These are phyloP conservation scores for Sinocyclocheilus maitianheensis DNA, from an alignment of 2,113 vertebrate genomes.

Conservation along the genomic window DNA sequence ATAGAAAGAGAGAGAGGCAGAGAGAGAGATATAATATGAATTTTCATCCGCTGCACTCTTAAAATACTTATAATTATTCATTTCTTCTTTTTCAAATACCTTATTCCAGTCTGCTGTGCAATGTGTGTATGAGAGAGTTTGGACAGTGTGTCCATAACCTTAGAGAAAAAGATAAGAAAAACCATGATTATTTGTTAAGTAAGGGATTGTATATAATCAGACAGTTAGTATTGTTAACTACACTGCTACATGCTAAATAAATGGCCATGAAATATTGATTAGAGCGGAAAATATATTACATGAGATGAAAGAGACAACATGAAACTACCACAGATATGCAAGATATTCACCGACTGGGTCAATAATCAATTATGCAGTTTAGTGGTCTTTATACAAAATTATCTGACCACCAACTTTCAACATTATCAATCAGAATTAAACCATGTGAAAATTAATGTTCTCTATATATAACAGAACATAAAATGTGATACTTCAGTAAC, in stretches of 20 bases:
- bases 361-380: not conserved
- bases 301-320: not conserved
- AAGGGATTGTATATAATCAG: not conserved
- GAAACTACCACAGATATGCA: not conserved
- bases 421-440: no score
- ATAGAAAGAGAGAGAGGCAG: not conserved
- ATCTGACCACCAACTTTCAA: not conserved
- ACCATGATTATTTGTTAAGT: not conserved
- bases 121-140: constrained; percentile 86
- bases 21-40: not conserved
- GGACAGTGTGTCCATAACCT: constrained; percentile 96
- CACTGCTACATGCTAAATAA: not conserved
- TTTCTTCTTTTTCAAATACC: constrained; percentile 69
- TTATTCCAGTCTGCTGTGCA: constrained; percentile 86
- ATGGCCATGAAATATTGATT: no score
- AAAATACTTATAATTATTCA: not conserved
- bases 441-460: no score
- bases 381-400: not conserved
- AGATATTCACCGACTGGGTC: not conserved
- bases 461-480: not conserved
- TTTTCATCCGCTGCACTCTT: not conserved
- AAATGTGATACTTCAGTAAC: not conserved
- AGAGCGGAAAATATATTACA: not conserved
- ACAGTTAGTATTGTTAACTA: not conserved
- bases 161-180: constrained; percentile 56